Base-by-base conservation (phyloP, 1,140 invertebrate species). In the Diprion similis region DNA sequence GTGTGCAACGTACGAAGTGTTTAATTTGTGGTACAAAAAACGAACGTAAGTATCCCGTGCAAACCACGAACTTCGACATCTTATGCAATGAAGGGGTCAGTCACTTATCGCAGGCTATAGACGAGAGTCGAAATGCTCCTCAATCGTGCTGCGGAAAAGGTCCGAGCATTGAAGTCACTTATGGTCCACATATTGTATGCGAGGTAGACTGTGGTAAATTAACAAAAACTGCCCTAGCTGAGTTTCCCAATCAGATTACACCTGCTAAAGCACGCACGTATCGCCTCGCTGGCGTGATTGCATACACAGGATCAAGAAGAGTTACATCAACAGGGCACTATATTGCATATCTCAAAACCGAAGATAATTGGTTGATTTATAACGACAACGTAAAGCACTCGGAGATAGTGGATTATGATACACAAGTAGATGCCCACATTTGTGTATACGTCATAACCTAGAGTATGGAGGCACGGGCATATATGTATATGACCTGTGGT, bases 91-190 rank as follows among this genome's bases (percentile, higher is more conserved):
- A 51, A 51, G 48, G 48, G 48, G 15, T 51, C 48, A 51, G 48
- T 51, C 48, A 51, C 48, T 51, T 51, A 51, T 51, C 48, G 48
- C 48, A 51, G 48, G 48, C 48, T 51, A 51, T 51, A 51, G 48
- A 51, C 48, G 48, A 51, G 48, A 51, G 48, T 51, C 48, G 48
- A 51, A 51, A 51, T 51, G 48, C 48, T 51, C 48, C 48, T 51
- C 48, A 51, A 51, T 51, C 48, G 48, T 51, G 48, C 48, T 51
- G 48, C 48, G 48, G 48, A 51, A 51, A 51, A 51, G 48, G 10
- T 51, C 48, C 48, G 15, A 51, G 48, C 48, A 51, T 51, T 51
- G 48, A 51, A 51, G 48, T 51, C 48, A 51, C 48, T 51, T 51
- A 51, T 15, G 48, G 48, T 51, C 48, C 48, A 51, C 48, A 51